Evolutionary conservation across 2,113 vertebrate genomes (phyloP), one percentile per base, ranked within the genome.

Genomic region (Caranx ignobilis): DNA sequence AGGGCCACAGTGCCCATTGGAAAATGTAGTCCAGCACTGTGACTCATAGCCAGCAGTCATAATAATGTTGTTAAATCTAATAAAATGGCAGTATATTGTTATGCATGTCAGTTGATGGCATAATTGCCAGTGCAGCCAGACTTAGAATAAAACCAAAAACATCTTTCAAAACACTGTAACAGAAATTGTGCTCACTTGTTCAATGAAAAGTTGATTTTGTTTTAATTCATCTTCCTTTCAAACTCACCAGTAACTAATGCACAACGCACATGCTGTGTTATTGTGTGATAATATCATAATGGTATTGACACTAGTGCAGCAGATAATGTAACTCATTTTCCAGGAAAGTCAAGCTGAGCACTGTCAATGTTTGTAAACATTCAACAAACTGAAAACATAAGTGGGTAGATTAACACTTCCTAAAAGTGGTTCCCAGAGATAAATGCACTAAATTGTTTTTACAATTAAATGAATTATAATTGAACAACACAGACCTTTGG

Each of bases 261-360:
- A 37, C 8, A 47, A 21, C 8, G 60, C 16, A 10, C 26, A 39
- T 3, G 1, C 16, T 39, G 56, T 48, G 45, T n/a, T 2, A 56
- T 26, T 50, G 39, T 64, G 32, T 32, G 41, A 3, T 59, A 3
- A 54, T 70, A 9, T 54, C 5, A 16, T 50, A 57, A 47, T 47
- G 18, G 35, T 37, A 4, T 31, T 47, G 15, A 69, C 48, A 37
- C 9, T 50, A 43, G 5, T 31, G 2, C 1, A 18, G 0, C 34
- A 71, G 76, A 65, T 50, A 71, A 18, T 50, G 13, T 41, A 61
- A 19, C 8, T 13, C 19, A 47, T 60, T 57, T 76, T 57, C 66
- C 35, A 52, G 19, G 43, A 64, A 77, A 60, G 35, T 8, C 37
- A 55, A 37, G 37, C 37, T 37, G 37, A 37, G 37, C 37, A 37